Evolutionary conservation across 2,888 invertebrate species (phyloP), one percentile per base, ranked within the genome.

Genomic region (Eulithis prunata): DNA sequence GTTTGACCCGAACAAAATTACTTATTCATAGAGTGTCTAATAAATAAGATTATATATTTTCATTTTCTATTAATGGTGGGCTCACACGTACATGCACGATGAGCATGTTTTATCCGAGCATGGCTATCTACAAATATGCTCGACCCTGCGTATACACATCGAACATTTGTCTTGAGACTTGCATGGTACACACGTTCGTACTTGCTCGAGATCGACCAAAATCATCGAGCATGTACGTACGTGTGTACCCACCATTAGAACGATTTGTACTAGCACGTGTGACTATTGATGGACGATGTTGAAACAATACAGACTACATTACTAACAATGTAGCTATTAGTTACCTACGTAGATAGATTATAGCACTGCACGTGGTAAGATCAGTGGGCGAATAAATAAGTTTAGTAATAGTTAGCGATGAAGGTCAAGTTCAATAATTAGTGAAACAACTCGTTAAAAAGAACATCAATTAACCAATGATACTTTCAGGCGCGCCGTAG

Each of bases 351-450:
- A 51, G 7, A 41, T 32, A 45, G 11, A 47, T 43, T 12, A 38
- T 13, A 47, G 13, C 10, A 47, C 38, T 54, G 10, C 64, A 64
- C 64, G 64, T 56, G 56, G 21, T 45, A 7, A 45, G 28, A 57
- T 52, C 38, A 49, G 55, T 21, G 28, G 4, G 7, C 60, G 46
- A 51, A 21, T 14, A 45, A 57, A 53, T 52, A 58, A 5, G 6
- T 58, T 64, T 32, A 32, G 41, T 46, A 57, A 52, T 46, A 57
- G 28, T 59, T 49, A 49, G 13, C 28, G 5, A 36, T 36, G 52
- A 65, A 60, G 56, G 60, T 59, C 69, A 49, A 70, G 69, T 55
- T 51, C n/a, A 56, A 28, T 54, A 38, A 49, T n/a, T 54, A 47
- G 4, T 10, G 3, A 56, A 45, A 21, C 41, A 60, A 45, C 54